Conservation (phyloP, 2,888 invertebrate species). For the Cryptosula pallasiana region DNA sequence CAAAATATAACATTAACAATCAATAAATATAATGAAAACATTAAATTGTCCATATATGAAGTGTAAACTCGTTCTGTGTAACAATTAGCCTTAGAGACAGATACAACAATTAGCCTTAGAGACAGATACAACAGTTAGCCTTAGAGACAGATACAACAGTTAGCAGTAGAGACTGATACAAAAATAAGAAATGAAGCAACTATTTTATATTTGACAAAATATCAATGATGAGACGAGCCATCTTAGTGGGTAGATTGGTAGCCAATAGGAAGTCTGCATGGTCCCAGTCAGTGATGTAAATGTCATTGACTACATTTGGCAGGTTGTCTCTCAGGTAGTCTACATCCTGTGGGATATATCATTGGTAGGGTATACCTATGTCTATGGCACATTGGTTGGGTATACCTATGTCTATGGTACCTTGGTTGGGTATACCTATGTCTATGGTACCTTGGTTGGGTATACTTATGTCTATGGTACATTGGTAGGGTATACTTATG, state of each 20-base stretch:
- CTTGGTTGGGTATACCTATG: too few species aligned
- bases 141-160: background rate
- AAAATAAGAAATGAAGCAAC: background rate
- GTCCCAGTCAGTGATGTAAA: constrained; percentile 42
- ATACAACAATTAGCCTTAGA: background rate
- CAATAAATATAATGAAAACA: too few species aligned
- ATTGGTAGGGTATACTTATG: too few species aligned
- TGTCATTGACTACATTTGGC: constrained; percentile 31
- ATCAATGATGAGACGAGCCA: background rate
- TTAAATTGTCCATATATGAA: too few species aligned
- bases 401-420: too few species aligned
- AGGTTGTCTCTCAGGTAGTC: constrained; percentile 31
- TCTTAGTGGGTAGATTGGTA: constrained; percentile 40
- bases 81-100: background rate
- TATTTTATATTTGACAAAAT: background rate
- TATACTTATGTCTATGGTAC: too few species aligned
- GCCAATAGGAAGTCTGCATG: constrained; percentile 56
- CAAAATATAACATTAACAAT: too few species aligned
- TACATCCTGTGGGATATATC: constrained; percentile 31
- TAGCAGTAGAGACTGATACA: background rate
- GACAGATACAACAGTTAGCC: background rate
- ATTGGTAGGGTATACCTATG: too few species aligned
- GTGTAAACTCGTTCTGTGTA: too few species aligned
- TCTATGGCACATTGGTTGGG: too few species aligned
- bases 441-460: too few species aligned